Base-by-base conservation (phyloP, 2,797 vertebrate species). In the Urosaurus nigricauda region DNA sequence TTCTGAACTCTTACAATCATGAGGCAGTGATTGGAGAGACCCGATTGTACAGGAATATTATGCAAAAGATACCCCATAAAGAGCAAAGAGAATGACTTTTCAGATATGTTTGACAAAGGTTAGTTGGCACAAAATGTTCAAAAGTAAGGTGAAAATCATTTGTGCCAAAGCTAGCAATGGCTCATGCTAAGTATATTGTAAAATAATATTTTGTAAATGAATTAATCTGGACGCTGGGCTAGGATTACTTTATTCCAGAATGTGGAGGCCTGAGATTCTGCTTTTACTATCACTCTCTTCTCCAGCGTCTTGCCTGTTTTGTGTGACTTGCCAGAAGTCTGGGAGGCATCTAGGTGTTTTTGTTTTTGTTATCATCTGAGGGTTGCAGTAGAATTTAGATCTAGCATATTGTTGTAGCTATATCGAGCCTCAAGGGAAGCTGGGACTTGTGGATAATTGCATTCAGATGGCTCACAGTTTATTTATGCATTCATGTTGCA, bases 81-180 rank as follows among this genome's bases (percentile, higher is more conserved):
- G 78, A 85, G 71, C 83, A 90, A 85, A 63, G 37, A 80, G 74
- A 85, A 83, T 58, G 60, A 35, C 60, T 88, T 73, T 79, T 86
- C 51, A 51, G 51, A 71, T 80, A 32, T 74, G 8, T 68, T 5
- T 74, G 19, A 21, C 68, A 90, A 90, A 83, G 43, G 89, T 89
- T 93, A 90, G 70, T 85, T 88, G 90, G 73, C 78, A 90, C 88
- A 8, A 84, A 87, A 79, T 71, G 79, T 47, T 90, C 84, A 82
- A 85, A 47, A 77, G 89, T 88, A 77, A 43, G 83, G 73, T 51
- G 86, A 84, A 84, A 84, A 89, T 74, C 75, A 79, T 58, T 71
- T n/a, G 70, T 86, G 26, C 75, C 91, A 86, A 91, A 88, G 65
- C 82, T 83, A 85, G 12, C 21, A 32, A 65, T 40, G 65, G 17